phyloP scores from a whole-genome alignment of 1,140 invertebrate genomes.

The Brachionus koreanus region DNA sequence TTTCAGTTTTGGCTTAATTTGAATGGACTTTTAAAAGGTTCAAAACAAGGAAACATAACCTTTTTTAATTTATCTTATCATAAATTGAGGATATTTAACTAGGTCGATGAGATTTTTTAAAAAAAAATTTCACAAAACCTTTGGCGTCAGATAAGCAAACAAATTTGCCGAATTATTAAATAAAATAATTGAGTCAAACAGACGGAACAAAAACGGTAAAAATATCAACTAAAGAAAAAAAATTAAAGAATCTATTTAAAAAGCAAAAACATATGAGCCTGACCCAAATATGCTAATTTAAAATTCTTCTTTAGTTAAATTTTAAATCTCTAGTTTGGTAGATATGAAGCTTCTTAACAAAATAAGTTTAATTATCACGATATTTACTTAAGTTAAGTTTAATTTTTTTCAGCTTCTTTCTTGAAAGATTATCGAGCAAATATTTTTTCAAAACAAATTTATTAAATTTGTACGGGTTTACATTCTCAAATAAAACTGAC shows the following conservation, averaged over 20 bases:
- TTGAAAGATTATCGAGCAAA: background rate
- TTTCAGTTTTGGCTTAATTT: too few relatives aligned
- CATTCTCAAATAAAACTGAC: background rate
- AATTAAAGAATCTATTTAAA: background rate
- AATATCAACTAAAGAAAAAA: background rate
- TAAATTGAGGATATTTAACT: too few relatives aligned
- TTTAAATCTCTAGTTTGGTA: background rate
- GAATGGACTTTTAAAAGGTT: too few relatives aligned
- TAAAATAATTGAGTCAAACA: background rate
- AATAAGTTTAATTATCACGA: slow-evolving; percentile 28
- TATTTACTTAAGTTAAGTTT: slow-evolving; percentile 6
- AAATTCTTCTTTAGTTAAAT: background rate
- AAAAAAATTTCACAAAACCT: background rate
- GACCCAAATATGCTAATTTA: slow-evolving; percentile 32
- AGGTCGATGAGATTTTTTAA: too few relatives aligned
- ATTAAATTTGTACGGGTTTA: background rate
- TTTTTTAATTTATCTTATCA: too few relatives aligned
- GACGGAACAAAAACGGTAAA: background rate
- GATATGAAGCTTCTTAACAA: slow-evolving; percentile 18
- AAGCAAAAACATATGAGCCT: background rate
- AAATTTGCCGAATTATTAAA: background rate
- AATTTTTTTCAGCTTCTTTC: background rate
- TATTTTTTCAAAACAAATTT: background rate
- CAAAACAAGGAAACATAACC: too few relatives aligned
- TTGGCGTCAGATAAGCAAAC: background rate